Evolutionary conservation across 2,113 vertebrate genomes (phyloP).

Genomic region (Stigmatopora nigra): DNA sequence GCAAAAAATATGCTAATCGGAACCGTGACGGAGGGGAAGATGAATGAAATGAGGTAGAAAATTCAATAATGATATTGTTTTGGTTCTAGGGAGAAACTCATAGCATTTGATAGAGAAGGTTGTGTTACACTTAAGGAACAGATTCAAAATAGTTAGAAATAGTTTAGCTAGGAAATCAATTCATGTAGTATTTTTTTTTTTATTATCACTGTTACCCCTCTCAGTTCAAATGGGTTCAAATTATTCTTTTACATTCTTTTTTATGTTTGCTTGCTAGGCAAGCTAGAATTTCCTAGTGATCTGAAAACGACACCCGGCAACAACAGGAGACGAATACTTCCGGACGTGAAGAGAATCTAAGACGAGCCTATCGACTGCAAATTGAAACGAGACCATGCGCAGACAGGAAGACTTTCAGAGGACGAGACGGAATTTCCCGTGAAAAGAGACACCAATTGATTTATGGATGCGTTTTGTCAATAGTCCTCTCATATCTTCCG

Average conservation of each 20-base stretch:
- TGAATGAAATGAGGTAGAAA: neutral
- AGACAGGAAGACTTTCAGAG: slow-evolving; percentile 12
- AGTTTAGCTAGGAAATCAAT: no score
- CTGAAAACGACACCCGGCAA: slow-evolving; percentile 9
- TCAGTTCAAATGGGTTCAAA: no score
- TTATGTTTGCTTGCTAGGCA: neutral
- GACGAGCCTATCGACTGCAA: slow-evolving; percentile 26
- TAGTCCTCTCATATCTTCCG: slow-evolving; percentile 33
- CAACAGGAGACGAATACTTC: neutral
- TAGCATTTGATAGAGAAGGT: no score
- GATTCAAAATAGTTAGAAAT: no score
- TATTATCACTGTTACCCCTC: no score
- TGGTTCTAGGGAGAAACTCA: no score
- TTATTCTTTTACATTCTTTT: no score
- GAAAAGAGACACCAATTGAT: slow-evolving; percentile 23
- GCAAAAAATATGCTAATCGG: neutral
- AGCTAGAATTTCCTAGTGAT: slow-evolving; percentile 20
- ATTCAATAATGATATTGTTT: neutral
- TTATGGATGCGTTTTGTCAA: slow-evolving; percentile 31
- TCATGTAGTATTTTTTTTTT: no score
- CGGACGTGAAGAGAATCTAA: slow-evolving; percentile 20
- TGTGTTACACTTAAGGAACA: no score
- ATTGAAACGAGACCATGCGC: slow-evolving; percentile 8
- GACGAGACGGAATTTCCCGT: slow-evolving; percentile 10
- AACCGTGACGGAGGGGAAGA: neutral